Base-by-base conservation (phyloP, 2,888 invertebrate species). In the Boloria euphrosyne region DNA sequence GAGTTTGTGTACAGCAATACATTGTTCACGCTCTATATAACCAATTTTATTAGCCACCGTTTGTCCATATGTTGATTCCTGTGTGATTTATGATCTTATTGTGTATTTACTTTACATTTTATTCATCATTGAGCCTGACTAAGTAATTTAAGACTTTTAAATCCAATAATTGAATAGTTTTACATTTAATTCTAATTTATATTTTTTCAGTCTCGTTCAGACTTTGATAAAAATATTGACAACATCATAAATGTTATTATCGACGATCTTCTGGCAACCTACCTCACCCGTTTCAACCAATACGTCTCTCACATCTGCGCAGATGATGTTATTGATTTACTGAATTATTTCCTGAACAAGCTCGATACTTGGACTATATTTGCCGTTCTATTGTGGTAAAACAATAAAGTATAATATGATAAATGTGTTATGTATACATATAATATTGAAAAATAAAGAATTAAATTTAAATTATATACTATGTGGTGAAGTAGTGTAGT, bases 161-260 rank as follows among this genome's bases (percentile, higher is more conserved):
- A 14, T 7, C 7, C 0, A 31, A 31, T 7, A 38, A 38, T 10
- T 38, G 3, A 38, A 38, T 38, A 38, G 31, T 38, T 38, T 38
- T 10, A 31, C 10, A 31, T 7, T 22, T 7, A 31, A 5, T 27
- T 6, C 5, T 31, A 18, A 44, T 18, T 17, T 13, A 4, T 44
- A 63, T 62, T 43, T 63, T 82, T 82, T 14, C 82, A 87, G 87
- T 83, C 85, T 3, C 66, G 66, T 27, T 81, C 79, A 4, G 76
- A 85, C 46, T 83, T 81, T 49, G 89, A 87, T 66, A 77, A 80
- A 13, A 85, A 83, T 69, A 84, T 87, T 54, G 90, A 89, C 66
- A 71, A 71, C 6, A 76, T 89, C 62, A 71, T 85, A 62, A 87
- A 81, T 73, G 72, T 80, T 0, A 80, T 89, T 64, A 72, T 86